phyloP scores from a whole-genome alignment of 1,140 invertebrate species.

The Spodoptera litura region DNA sequence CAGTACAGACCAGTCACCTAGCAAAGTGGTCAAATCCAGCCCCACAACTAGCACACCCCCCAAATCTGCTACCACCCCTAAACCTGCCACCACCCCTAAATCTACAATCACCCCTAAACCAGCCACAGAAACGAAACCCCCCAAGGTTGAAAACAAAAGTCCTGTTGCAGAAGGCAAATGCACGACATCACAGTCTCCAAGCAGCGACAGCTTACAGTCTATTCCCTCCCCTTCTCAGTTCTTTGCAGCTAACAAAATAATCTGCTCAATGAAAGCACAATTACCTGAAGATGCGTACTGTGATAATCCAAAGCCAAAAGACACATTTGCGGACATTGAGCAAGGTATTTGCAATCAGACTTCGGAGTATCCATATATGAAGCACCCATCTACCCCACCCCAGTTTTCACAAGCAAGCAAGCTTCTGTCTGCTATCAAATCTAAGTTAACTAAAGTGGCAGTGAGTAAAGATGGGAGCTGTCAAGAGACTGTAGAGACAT shows the following conservation, averaged over 20 bases:
- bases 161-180: conserved; percentile 69
- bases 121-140: conserved; percentile 55
- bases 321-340: conserved; percentile 81
- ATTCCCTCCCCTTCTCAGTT: conserved; percentile 79
- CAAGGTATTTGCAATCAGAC: conserved; percentile 76
- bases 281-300: conserved; percentile 73
- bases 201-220: conserved; percentile 71
- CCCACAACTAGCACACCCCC: conserved; percentile 43
- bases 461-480: conserved; percentile 53
- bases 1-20: conserved; percentile 49
- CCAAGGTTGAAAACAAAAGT: conserved; percentile 63
- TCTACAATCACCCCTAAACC: background rate
- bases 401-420: conserved; percentile 81
- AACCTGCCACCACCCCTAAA: conserved; percentile 41
- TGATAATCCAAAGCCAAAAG: conserved; percentile 72
- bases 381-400: conserved; percentile 78
- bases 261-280: conserved; percentile 81
- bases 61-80: background rate
- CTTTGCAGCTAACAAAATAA: conserved; percentile 81
- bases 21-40: conserved; percentile 54
- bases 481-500: conserved; percentile 51
- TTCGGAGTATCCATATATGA: conserved; percentile 74
- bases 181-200: conserved; percentile 66
- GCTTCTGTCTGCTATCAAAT: conserved; percentile 78
- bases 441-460: conserved; percentile 67